Evolutionary conservation across 2,797 vertebrate species (phyloP), one percentile per base, ranked within the genome.

Genomic region (Lates japonicus): DNA sequence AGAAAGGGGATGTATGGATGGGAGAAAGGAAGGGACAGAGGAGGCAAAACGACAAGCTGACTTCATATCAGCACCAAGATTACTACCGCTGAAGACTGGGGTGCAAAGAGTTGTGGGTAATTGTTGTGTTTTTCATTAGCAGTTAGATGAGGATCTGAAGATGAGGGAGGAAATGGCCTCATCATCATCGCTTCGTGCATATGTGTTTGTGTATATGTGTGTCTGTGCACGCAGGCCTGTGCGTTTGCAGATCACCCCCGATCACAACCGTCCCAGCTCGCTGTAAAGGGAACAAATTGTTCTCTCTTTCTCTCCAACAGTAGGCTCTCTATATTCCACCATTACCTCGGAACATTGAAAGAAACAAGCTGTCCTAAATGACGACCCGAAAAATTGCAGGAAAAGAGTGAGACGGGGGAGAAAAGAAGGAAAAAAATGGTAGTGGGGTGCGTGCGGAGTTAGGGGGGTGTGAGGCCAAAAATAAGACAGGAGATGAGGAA

Each of bases 51-150:
- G 68, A 85, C 83, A 70, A 80, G 78, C 82, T 72, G 88, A 88
- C 87, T 89, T 91, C 86, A 86, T 92, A 90, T 90, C 44, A 67
- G 83, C 41, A n/a, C 78, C 81, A 55, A 93, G 90, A 94, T 95
- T 95, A 92, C 92, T 78, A 78, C 72, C 51, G 76, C 90, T 89
- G 87, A 90, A 87, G 87, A 82, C 90, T 72, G 88, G 89, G 88
- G 82, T 90, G 94, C 92, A 87, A 88, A 87, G 93, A 91, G 90
- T 92, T 92, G 92, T 87, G 88, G 92, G 95, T 96, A 95, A 96
- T 96, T 95, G 94, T 93, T 85, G 81, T 94, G 92, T 95, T 95
- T 96, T 96, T 96, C 95, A 95, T 96, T 95, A 95, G 94, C 80
- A 82, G 79, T 90, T 90, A 91, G 93, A 96, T 94, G 95, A 95